Conservation (phyloP, 1,140 invertebrate genomes). For the Pseudomyrmex flavicornis region DNA sequence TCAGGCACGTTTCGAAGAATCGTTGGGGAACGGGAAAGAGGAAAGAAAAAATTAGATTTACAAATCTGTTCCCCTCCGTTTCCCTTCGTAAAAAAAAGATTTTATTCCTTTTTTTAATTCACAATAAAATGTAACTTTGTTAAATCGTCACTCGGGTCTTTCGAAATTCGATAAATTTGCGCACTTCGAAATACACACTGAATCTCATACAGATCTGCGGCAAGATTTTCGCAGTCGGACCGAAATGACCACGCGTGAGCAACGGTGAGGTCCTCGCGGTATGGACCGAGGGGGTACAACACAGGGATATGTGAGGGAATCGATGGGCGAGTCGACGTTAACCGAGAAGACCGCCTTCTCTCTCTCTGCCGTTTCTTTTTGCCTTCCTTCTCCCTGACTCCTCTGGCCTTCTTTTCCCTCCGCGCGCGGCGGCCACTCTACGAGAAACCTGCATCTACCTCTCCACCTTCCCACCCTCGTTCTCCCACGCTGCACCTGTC, state of each 20-base stretch:
- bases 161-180: no score
- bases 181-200: no score
- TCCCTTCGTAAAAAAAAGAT: no score
- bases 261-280: slow-evolving; percentile 64
- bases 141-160: no score
- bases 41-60: no score
- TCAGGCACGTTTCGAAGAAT: not conserved
- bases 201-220: no score
- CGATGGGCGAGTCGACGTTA: slow-evolving; percentile 82
- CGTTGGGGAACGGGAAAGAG: no score
- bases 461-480: slow-evolving; percentile 61
- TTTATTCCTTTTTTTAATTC: not conserved
- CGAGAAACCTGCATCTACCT: slow-evolving; percentile 34
- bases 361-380: slow-evolving; percentile 53
- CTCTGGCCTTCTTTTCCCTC: slow-evolving; percentile 41
- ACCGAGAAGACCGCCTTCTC: slow-evolving; percentile 82
- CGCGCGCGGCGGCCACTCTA: slow-evolving; percentile 54
- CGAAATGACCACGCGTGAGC: slow-evolving; percentile 69
- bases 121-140: no score
- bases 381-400: slow-evolving; percentile 54
- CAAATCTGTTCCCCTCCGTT: no score
- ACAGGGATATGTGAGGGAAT: slow-evolving; percentile 68
- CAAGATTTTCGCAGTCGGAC: slow-evolving; percentile 60
- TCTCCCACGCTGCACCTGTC: slow-evolving; percentile 84
- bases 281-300: slow-evolving; percentile 43